phyloP scores from a whole-genome alignment of 2,797 vertebrate genomes.

The Neosalanx taihuensis region DNA sequence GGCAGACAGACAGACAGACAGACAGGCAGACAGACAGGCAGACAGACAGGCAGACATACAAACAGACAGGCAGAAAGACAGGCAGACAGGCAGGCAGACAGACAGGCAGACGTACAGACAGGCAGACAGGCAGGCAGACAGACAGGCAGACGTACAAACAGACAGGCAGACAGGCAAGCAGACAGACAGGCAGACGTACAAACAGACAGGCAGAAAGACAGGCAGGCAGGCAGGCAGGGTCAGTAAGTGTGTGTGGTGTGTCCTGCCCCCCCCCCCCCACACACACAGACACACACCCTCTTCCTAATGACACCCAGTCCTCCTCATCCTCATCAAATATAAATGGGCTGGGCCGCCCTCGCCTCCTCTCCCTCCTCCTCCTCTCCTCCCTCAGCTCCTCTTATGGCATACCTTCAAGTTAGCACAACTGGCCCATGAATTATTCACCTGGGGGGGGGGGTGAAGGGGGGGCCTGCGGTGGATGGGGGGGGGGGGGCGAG shows the following conservation, averaged over 20 bases:
- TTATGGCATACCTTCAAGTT: slow-evolving; percentile 43
- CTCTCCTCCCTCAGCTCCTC: neutral
- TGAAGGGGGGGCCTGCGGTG: neutral
- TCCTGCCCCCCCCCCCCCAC: neutral
- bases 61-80: no score
- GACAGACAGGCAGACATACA: no score
- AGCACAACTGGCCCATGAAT: slow-evolving; percentile 33
- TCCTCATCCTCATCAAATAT: slow-evolving; percentile 36
- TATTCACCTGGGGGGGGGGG: slow-evolving; percentile 32
- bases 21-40: no score
- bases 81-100: neutral
- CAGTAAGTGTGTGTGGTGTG: neutral
- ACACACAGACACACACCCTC: neutral
- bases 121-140: no score
- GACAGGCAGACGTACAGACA: no score
- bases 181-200: no score
- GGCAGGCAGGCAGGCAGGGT: neutral
- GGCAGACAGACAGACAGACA: no score
- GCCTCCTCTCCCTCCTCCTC: neutral
- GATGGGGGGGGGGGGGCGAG: no score
- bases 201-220: no score
- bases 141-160: no score
- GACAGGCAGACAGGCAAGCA: no score
- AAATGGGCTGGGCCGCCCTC: slow-evolving; percentile 13
- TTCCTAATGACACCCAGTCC: slow-evolving; percentile 26